phyloP scores from a whole-genome alignment of 2,888 invertebrate species.

The Baronia brevicornis region DNA sequence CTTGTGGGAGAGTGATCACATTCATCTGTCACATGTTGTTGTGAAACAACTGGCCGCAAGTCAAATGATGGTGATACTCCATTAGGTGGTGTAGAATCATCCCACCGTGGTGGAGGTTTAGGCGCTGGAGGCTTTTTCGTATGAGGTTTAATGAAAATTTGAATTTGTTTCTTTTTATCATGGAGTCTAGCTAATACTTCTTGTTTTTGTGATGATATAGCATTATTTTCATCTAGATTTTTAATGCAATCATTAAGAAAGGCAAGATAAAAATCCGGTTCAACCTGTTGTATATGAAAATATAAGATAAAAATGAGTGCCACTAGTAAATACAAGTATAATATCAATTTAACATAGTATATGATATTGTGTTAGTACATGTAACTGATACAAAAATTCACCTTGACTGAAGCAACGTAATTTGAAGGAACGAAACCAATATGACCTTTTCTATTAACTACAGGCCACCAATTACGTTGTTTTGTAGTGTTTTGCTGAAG shows the following conservation, averaged over 20 bases:
- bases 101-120: constrained; percentile 58
- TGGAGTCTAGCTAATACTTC: constrained; percentile 78
- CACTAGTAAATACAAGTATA: no score
- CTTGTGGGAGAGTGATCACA: constrained; percentile 48
- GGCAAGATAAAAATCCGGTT: constrained; percentile 81
- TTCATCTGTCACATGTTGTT: constrained; percentile 61
- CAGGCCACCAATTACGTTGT: constrained; percentile 92
- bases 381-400: constrained; percentile 39
- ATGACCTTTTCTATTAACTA: constrained; percentile 87
- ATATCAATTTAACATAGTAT: no score
- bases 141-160: constrained; percentile 46
- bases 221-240: constrained; percentile 61
- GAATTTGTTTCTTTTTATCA: constrained; percentile 79
- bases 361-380: no score
- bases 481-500: constrained; percentile 86
- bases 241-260: constrained; percentile 83
- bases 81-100: constrained; percentile 61
- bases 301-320: constrained; percentile 3
- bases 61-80: constrained; percentile 68
- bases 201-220: constrained; percentile 70
- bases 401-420: constrained; percentile 87
- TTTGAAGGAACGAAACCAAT: constrained; percentile 91
- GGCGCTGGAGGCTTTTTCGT: constrained; percentile 58
- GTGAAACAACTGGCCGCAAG: constrained; percentile 62
- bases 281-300: constrained; percentile 73